Base-by-base conservation (phyloP, 2,888 invertebrate species). In the Gerosis bhagava region DNA sequence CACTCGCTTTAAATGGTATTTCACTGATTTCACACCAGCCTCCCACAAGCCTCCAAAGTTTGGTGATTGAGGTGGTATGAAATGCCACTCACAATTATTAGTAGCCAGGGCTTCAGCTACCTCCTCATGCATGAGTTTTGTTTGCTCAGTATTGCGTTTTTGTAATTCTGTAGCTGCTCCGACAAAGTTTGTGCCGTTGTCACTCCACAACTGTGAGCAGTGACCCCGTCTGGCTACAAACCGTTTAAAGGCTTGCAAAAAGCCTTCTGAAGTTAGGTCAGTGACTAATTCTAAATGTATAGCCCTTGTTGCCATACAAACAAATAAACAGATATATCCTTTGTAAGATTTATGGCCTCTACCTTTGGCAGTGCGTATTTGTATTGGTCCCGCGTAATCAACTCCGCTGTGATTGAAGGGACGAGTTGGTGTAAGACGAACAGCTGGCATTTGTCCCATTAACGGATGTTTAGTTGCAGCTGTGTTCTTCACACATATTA, bases 161-260 rank as follows among this genome's bases (percentile, higher is more conserved):
- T 22, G 6, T n/a, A 41, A 15, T 12, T 41, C 41, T 6, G 29
- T 22, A 6, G 31, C 41, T 22, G 41, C 41, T 3, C 41, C 41
- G 11, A 41, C 16, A 24, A 41, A 43, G 24, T 50, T 50, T 0
- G 50, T 50, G 12, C 46, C 50, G 13, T 50, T 50, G 11, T 50
- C 50, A 19, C 50, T 50, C 50, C 50, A 50, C 10, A 50, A 8
- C 5, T 46, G 37, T 1, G 35, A 32, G 22, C 50, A 51, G 10
- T 47, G 34, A 3, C 47, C 50, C 5, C 50, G 31, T 6, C 50
- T 17, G 5, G 46, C 42, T 1, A 34, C 39, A 39, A 51, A 51
- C 4, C 47, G 15, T 16, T 47, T 51, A n/a, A 51, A 51, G 7
- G 43, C 51, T 3, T 39, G 26, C 5, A 47, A 22, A 25, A 51